A percentile compares a stretch with the other conserved stretches of the same genome.
These are phyloP conservation scores for Colletes collaris DNA, from an alignment of 2,888 invertebrate genomes.

Conservation along the genomic window DNA sequence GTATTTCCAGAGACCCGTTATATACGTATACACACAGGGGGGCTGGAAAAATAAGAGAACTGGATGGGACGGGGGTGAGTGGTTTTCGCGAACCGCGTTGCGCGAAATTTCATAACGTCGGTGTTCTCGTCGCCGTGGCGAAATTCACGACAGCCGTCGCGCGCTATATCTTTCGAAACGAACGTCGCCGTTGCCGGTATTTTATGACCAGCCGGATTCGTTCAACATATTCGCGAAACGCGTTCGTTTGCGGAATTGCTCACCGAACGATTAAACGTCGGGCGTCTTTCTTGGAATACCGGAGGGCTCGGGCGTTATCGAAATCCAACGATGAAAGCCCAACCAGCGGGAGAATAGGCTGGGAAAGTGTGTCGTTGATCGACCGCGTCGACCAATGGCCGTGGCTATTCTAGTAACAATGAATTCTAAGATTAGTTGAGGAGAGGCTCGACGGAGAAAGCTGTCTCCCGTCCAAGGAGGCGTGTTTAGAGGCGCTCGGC, in stretches of 20 bases:
- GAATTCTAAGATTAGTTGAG: constrained; percentile 10
- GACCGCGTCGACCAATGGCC: not conserved
- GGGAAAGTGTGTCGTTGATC: not conserved
- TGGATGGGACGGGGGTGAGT: constrained; percentile 8
- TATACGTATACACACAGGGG: no score
- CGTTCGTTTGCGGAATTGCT: not conserved
- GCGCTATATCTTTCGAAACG: constrained; percentile 34
- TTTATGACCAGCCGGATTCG: constrained; percentile 33
- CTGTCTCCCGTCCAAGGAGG: not conserved
- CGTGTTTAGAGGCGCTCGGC: not conserved
- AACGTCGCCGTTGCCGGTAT: constrained; percentile 34
- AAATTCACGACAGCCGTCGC: constrained; percentile 44
- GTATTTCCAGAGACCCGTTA: not conserved
- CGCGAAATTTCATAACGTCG: constrained; percentile 57
- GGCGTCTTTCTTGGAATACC: not conserved
- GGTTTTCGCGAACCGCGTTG: constrained; percentile 38
- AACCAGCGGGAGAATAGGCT: not conserved
- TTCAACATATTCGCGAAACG: constrained; percentile 15
- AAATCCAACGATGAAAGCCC: not conserved
- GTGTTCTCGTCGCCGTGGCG: not conserved
- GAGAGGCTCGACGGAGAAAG: not conserved
- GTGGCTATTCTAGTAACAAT: not conserved
- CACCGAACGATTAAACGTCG: constrained; percentile 11
- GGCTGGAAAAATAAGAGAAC: constrained; percentile 21
- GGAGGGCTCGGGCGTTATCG: not conserved